Conservation (phyloP, 2,888 invertebrate genomes). For the Polydrusus pterygomalis region DNA sequence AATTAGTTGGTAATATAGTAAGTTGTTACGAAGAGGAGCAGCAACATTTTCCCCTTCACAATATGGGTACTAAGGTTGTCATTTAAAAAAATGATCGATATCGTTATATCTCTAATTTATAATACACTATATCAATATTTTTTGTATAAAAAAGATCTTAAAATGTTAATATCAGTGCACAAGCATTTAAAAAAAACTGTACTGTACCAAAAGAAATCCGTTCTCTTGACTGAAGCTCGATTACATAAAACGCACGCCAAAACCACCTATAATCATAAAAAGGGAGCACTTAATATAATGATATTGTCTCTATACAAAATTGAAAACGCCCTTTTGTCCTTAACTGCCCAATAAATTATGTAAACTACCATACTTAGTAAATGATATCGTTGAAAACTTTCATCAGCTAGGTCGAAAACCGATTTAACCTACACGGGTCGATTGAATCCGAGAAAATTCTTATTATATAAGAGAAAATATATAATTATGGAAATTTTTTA, state of each 20-base stretch:
- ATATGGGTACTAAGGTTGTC: too few relatives aligned
- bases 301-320: conserved; percentile 10
- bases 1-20: too few relatives aligned
- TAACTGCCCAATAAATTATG: conserved; percentile 8
- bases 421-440: neutral
- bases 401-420: neutral
- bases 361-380: conserved; percentile 5
- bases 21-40: too few relatives aligned
- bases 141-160: too few relatives aligned
- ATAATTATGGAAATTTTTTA: too few relatives aligned
- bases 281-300: conserved; percentile 3
- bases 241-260: neutral
- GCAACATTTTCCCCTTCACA: too few relatives aligned
- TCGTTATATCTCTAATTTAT: too few relatives aligned
- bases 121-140: too few relatives aligned
- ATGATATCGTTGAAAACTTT: conserved; percentile 2
- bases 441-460: neutral
- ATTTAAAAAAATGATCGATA: too few relatives aligned
- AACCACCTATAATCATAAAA: neutral
- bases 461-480: neutral
- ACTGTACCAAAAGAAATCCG: too few relatives aligned
- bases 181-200: too few relatives aligned
- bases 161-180: too few relatives aligned
- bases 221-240: neutral
- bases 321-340: neutral